These are phyloP conservation scores for Ecliptopera silaceata DNA, from an alignment of 2,888 invertebrate genomes.

Conservation along the genomic window DNA sequence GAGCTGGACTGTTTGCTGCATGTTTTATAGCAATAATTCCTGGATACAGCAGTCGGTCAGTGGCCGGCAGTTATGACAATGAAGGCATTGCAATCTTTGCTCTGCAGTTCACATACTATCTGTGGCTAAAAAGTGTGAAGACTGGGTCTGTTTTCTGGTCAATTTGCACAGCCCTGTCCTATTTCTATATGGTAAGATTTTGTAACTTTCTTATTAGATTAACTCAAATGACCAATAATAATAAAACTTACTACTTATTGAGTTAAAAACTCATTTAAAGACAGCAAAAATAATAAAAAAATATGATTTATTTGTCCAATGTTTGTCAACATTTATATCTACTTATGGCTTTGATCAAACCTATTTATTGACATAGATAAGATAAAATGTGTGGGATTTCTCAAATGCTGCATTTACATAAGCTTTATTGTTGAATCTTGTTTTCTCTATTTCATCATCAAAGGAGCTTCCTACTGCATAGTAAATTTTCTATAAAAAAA, in stretches of 20 bases:
- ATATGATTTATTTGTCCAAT: no score
- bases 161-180: constrained; percentile 95
- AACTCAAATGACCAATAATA: background rate
- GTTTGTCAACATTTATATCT: background rate
- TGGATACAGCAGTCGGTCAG: constrained; percentile 99
- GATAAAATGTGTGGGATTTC: background rate
- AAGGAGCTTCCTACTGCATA: no score
- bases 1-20: constrained; percentile 98
- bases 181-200: constrained; percentile 97
- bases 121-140: constrained; percentile 99
- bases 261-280: no score
- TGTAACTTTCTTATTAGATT: background rate
- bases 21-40: constrained; percentile 99
- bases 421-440: no score
- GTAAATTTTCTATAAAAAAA: no score
- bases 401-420: no score
- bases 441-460: no score
- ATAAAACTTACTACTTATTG: no score
- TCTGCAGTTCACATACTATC: constrained; percentile 97
- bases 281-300: no score
- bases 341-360: background rate
- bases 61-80: constrained; percentile 99
- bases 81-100: constrained; percentile 99
- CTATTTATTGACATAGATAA: background rate
- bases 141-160: constrained; percentile 99